Conservation (phyloP, 2,797 vertebrate species). For the Heliangelus exortis region DNA sequence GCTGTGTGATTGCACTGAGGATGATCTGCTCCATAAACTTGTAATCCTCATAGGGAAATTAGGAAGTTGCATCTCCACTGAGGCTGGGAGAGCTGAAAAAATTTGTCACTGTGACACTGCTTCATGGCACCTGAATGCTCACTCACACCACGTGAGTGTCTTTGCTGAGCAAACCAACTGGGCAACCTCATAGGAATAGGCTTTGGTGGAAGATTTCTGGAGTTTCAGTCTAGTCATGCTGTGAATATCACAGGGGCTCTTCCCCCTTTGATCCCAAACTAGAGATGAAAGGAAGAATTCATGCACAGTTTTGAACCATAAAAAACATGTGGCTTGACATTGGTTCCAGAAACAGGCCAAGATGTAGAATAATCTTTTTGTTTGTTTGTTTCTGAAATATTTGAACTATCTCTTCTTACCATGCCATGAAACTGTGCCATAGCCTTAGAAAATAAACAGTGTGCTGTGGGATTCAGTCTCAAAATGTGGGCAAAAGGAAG, state of each 20-base stretch:
- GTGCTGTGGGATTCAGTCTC: neutral
- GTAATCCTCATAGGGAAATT: neutral
- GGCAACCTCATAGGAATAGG: neutral
- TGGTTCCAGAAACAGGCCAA: slow-evolving; percentile 34
- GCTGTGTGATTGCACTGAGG: too few relatives aligned
- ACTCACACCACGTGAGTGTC: accelerated
- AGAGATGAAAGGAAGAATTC: slow-evolving; percentile 27
- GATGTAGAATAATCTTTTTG: neutral
- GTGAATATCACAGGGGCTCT: slow-evolving; percentile 1
- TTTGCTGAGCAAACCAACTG: neutral
- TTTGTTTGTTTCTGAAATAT: neutral
- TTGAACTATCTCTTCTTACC: slow-evolving; percentile 22
- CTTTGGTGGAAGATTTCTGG: neutral
- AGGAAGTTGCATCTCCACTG: neutral
- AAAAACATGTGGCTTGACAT: slow-evolving; percentile 1
- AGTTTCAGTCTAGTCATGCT: neutral
- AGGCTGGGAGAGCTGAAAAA: neutral
- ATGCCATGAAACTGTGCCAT: neutral
- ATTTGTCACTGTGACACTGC: neutral
- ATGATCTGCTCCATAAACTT: too few relatives aligned
- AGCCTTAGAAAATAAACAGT: neutral
- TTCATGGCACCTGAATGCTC: accelerated
- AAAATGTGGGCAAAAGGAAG: neutral
- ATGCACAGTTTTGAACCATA: neutral
- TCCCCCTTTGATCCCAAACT: slow-evolving; percentile 42